A percentile compares a stretch with the other conserved stretches of the same genome.
Conservation (phyloP, 2,797 vertebrate genomes). For the Siniperca obscura region DNA sequence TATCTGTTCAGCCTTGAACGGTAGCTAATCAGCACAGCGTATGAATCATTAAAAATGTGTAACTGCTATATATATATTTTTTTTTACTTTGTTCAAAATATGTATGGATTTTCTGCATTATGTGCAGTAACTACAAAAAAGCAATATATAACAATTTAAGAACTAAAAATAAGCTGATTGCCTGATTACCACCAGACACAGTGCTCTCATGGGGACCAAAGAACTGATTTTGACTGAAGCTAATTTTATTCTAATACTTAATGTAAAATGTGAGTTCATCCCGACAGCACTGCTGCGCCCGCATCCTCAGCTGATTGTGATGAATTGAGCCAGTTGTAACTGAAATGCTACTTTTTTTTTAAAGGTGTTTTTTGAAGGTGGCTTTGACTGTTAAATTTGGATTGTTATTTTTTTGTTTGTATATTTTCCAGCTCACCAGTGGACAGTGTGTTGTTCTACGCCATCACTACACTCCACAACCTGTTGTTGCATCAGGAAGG, state of each 20-base stretch:
- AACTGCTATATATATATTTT: not conserved
- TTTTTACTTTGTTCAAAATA: too few species aligned
- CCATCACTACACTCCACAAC: slow-evolving; percentile 99
- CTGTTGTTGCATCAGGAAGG: slow-evolving; percentile 98
- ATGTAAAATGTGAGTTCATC: not conserved
- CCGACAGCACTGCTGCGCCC: not conserved
- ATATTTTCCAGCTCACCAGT: slow-evolving; percentile 90
- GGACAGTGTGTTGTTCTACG: slow-evolving; percentile 98
- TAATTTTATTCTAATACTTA: not conserved
- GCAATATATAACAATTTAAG: too few species aligned
- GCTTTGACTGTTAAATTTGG: not conserved
- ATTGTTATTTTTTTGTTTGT: not conserved
- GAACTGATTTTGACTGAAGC: not conserved
- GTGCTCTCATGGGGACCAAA: too few species aligned
- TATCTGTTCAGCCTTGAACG: not conserved
- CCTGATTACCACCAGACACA: not conserved
- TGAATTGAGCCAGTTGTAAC: not conserved
- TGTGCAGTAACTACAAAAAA: not conserved
- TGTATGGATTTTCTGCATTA: not conserved
- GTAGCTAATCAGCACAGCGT: not conserved
- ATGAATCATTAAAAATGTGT: not conserved
- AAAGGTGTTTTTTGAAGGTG: fast-evolving
- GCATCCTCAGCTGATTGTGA: not conserved
- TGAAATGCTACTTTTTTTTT: not conserved
- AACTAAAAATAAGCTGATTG: not conserved